Evolutionary conservation across 2,113 vertebrate species (phyloP).

Genomic region (Poecile atricapillus): DNA sequence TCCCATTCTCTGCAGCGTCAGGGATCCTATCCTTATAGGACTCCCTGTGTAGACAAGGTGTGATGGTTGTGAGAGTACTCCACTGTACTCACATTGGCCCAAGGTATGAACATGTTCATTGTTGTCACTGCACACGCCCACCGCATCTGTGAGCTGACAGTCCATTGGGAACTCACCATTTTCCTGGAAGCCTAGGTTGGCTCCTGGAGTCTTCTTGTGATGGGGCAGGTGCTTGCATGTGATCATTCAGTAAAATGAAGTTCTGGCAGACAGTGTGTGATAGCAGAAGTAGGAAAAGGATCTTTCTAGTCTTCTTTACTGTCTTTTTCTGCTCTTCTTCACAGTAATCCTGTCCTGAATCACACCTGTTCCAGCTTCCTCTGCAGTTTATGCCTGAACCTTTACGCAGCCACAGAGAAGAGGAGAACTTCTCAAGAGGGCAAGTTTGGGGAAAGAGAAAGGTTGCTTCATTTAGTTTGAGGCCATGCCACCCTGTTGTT

Average conservation of each 20-base stretch:
- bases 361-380: slow-evolving; percentile 87
- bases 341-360: slow-evolving; percentile 85
- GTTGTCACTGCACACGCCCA: not conserved
- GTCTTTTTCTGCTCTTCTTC: slow-evolving; percentile 40
- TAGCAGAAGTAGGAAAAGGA: not conserved
- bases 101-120: not conserved
- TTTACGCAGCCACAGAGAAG: slow-evolving; percentile 74
- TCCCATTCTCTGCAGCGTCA: not conserved
- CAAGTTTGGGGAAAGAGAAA: slow-evolving; percentile 42
- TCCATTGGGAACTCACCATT: not conserved
- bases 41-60: not conserved
- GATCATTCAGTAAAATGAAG: not conserved
- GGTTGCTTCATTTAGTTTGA: not conserved
- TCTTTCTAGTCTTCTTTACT: not conserved
- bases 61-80: not conserved
- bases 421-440: slow-evolving; percentile 68
- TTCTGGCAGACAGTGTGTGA: not conserved
- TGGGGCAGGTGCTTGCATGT: not conserved
- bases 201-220: not conserved
- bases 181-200: not conserved
- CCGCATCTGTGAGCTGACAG: not conserved
- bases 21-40: not conserved
- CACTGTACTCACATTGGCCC: not conserved
- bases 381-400: slow-evolving; percentile 77
- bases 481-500: not conserved